phyloP scores from a whole-genome alignment of 2,113 vertebrate species.

The Telmatochromis brachygnathus region DNA sequence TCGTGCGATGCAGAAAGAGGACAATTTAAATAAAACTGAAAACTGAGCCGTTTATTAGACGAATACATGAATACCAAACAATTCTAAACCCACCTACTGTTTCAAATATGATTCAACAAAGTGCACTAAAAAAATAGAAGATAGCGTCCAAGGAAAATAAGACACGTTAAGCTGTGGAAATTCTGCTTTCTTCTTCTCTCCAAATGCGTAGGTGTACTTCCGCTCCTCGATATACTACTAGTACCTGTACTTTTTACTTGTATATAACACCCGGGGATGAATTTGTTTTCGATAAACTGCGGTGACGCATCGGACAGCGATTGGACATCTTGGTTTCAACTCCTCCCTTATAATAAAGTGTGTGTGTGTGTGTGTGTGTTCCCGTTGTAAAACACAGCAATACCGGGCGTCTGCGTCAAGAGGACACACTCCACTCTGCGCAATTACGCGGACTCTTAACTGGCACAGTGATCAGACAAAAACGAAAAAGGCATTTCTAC shows the following conservation, averaged over 20 bases:
- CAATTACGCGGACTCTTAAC: constrained; percentile 57
- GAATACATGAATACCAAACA: not conserved
- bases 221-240: constrained; percentile 61
- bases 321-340: constrained; percentile 85
- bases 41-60: not conserved
- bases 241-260: constrained; percentile 73
- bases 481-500: constrained; percentile 56
- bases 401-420: constrained; percentile 75
- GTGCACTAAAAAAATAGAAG: not conserved
- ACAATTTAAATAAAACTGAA: not conserved
- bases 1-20: not conserved
- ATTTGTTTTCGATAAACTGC: constrained; percentile 84
- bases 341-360: constrained; percentile 93
- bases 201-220: constrained; percentile 63
- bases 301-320: constrained; percentile 87
- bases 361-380: constrained; percentile 72
- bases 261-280: constrained; percentile 80
- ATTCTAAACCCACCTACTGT: constrained; percentile 26
- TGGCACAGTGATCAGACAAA: constrained; percentile 64
- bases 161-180: not conserved
- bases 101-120: constrained; percentile 2
- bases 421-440: constrained; percentile 70
- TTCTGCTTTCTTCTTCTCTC: constrained; percentile 25
- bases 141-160: not conserved
- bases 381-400: constrained; percentile 87